Percentiles rank a stretch among this genome's conserved stretches.
Evolutionary conservation across 2,888 invertebrate genomes (phyloP).

Genomic region (Diaprepes abbreviatus): DNA sequence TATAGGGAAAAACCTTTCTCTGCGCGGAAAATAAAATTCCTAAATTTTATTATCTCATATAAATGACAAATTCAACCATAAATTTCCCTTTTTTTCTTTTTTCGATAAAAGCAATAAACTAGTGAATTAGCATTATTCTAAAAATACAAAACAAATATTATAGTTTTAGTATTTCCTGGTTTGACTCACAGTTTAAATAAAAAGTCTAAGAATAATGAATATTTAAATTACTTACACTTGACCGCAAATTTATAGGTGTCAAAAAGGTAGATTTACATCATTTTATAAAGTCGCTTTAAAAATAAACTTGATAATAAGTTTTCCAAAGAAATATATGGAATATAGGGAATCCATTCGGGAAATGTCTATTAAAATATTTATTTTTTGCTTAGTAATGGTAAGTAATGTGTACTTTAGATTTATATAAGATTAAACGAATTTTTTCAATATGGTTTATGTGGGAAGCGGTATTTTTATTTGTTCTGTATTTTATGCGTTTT

Average conservation of each 20-base stretch:
- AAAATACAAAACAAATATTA: not conserved
- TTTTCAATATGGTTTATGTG: not conserved
- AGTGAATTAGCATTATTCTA: not conserved
- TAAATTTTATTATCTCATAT: no score
- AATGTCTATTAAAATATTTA: not conserved
- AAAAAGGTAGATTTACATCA: not conserved
- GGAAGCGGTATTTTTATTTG: not conserved
- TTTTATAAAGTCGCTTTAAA: not conserved
- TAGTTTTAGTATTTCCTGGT: not conserved
- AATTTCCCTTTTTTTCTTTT: no score
- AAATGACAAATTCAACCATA: no score
- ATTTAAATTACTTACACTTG: not conserved
- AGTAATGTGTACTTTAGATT: not conserved
- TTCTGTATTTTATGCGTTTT: not conserved
- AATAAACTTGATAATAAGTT: slow-evolving; percentile 6
- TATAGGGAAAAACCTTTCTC: no score
- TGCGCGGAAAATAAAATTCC: no score
- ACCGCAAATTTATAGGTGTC: slow-evolving; percentile 14
- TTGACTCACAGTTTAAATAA: not conserved
- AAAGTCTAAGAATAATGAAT: not conserved
- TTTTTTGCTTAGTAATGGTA: not conserved
- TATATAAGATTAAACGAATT: not conserved
- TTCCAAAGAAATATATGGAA: not conserved
- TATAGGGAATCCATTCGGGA: slow-evolving; percentile 1
- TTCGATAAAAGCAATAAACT: no score